Base-by-base conservation (phyloP, 2,797 vertebrate species). In the Philypnodon macrostomus region DNA sequence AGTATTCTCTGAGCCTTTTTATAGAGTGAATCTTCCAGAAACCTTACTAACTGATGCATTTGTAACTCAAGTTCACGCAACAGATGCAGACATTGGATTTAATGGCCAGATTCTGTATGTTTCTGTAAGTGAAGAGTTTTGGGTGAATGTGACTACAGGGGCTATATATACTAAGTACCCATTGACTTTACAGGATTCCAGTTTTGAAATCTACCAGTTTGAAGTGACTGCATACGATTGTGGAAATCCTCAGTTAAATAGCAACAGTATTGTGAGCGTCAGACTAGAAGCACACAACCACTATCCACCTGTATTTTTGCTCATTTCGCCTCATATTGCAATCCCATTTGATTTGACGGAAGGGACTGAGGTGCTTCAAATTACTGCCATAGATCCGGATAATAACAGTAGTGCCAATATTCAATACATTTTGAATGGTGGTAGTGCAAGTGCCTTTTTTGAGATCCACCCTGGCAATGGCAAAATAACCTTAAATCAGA, bases 361-460 rank as follows among this genome's bases (percentile, higher is more conserved):
- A 26, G 87, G 85, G 50, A 82, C 73, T 10, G 73, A 83, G 53
- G 72, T 91, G 29, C 21, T 83, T 13, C 79, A 76, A 41, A 49
- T 91, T 18, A 73, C 58, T 57, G 88, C 89, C 18, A 14, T 78
- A 53, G 90, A 92, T 70, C 53, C 42, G 34, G 88, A 90, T 48
- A 63, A 36, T 45, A 71, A 75, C 36, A 73, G 34, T 47, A 81
- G 67, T 8, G 21, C 31, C 44, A 67, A 42, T 24, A 50, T 87
- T 47, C 70, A 87, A 19, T 92, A 87, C 63, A 24, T 47, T 47
- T 55, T 71, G 16, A 72, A 51, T 67, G 86, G 83, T 32, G 86
- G 88, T 2, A 88, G 90, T 78, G 84, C 73, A 30, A 89, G 86
- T 14, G 47, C 73, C 55, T 85, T 83, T 53, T 90, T 91, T 71